Base-by-base conservation (phyloP, 2,113 vertebrate species). In the Ariopsis seemanni region DNA sequence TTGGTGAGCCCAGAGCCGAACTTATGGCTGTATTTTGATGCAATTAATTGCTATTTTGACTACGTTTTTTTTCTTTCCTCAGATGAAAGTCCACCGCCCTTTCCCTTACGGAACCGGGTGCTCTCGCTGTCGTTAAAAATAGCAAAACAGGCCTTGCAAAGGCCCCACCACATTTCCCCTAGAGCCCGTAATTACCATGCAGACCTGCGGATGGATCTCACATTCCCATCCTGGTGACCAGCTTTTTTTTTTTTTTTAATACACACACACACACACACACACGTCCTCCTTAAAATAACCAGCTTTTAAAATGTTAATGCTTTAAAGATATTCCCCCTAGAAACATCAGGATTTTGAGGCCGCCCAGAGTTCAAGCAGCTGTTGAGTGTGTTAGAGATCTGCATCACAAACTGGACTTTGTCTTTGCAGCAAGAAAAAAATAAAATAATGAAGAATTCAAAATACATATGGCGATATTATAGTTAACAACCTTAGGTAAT, bases 31-130 rank as follows among this genome's bases (percentile, higher is more conserved):
- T 95, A 94, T 95, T 95, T 96, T 93, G 90, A 95, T 94, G 91
- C 91, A 94, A 96, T 96, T 96, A 95, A 96, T 96, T 95, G 93
- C 93, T 96, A 96, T 96, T 96, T 96, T 96, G 96, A 95, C 95
- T 96, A 91, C 91, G 89, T 93, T 94, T 91, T 93, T 92, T 95
- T 93, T 93, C 79, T 72, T 95, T 93, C 92, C 93, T 91, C 89
- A 95, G 94, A 96, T 96, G 93, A 96, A 96, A 96, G 94, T 90
- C 91, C 88, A 87, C 95, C 94, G 91, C 95, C 95, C 96, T 95
- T 95, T 96, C 96, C 96, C 96, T 96, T 93, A 95, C 94, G 94
- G 94, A 96, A 95, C 91, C 92, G 94, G 94, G 92, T 94, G 93
- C 93, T 94, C 95, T 95, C 93, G 93, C 89, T 74, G 78, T 90